A percentile compares a stretch with the other conserved stretches of the same genome.
Evolutionary conservation across 2,888 invertebrate genomes (phyloP).

Genomic region (Noctua janthina): DNA sequence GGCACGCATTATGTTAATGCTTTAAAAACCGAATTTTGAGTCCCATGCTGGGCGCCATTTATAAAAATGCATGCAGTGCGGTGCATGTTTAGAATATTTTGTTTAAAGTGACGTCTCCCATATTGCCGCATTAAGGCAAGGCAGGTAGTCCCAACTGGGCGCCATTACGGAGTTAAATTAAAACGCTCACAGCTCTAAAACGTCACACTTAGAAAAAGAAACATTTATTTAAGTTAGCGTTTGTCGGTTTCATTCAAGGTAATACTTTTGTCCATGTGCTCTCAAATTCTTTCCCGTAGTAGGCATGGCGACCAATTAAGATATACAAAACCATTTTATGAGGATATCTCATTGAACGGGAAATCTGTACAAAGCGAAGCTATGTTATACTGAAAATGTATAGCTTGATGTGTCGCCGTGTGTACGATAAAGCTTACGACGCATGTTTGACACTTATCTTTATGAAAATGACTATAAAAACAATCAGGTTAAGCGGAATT

Average conservation of each 20-base stretch:
- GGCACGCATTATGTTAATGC: neutral
- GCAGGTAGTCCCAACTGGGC: slow-evolving; percentile 36
- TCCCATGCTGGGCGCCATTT: slow-evolving; percentile 48
- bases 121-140: slow-evolving; percentile 21
- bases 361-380: too few relatives aligned
- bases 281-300: neutral
- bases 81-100: slow-evolving; percentile 13
- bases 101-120: neutral
- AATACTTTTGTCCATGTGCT: neutral
- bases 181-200: neutral
- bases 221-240: neutral
- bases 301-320: too few relatives aligned
- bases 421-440: neutral
- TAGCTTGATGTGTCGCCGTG: too few relatives aligned
- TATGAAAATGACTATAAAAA: neutral
- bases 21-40: slow-evolving; percentile 23
- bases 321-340: too few relatives aligned
- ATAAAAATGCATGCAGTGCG: neutral
- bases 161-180: slow-evolving; percentile 37
- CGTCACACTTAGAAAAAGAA: slow-evolving; percentile 1
- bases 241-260: neutral
- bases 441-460: too few relatives aligned
- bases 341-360: too few relatives aligned
- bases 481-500: neutral
- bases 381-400: too few relatives aligned